Evolutionary conservation across 2,888 invertebrate genomes (phyloP).

Genomic region (Chymomyza amoena): DNA sequence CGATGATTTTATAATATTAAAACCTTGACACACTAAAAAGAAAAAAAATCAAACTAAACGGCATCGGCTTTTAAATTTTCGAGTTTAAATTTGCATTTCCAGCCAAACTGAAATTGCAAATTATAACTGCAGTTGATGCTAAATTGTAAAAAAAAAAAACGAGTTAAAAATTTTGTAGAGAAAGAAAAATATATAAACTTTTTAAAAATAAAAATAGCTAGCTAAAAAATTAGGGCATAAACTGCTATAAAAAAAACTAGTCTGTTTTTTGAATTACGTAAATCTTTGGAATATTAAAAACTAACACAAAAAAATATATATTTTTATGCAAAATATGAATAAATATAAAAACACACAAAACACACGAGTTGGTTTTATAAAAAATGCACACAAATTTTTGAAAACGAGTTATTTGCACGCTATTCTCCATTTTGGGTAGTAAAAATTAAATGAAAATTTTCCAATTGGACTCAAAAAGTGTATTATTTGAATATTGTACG

Average conservation of each 20-base stretch:
- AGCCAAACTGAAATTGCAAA: slow-evolving; percentile 49
- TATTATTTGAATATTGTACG: not conserved
- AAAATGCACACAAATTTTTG: slow-evolving; percentile 59
- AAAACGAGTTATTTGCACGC: slow-evolving; percentile 66
- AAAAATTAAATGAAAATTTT: not conserved
- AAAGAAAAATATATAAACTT: slow-evolving; percentile 29
- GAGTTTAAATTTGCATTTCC: slow-evolving; percentile 32
- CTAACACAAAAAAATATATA: slow-evolving; percentile 1
- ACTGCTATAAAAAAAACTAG: slow-evolving; percentile 25
- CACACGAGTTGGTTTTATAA: slow-evolving; percentile 55
- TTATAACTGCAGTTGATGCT: slow-evolving; percentile 43
- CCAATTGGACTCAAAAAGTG: not conserved
- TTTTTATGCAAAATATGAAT: slow-evolving; percentile 7
- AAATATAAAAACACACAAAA: slow-evolving; percentile 23
- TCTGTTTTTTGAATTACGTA: not conserved
- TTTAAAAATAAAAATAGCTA: not conserved
- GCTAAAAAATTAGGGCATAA: slow-evolving; percentile 38
- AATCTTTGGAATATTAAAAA: slow-evolving; percentile 12
- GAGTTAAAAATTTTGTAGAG: slow-evolving; percentile 22
- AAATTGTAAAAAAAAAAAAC: slow-evolving; percentile 24
- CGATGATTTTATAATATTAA: slow-evolving; percentile 78
- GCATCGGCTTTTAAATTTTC: slow-evolving; percentile 23
- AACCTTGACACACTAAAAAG: slow-evolving; percentile 74
- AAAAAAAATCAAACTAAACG: slow-evolving; percentile 23
- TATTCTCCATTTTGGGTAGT: slow-evolving; percentile 22